phyloP scores from a whole-genome alignment of 2,888 invertebrate genomes.

The Notodonta ziczac region DNA sequence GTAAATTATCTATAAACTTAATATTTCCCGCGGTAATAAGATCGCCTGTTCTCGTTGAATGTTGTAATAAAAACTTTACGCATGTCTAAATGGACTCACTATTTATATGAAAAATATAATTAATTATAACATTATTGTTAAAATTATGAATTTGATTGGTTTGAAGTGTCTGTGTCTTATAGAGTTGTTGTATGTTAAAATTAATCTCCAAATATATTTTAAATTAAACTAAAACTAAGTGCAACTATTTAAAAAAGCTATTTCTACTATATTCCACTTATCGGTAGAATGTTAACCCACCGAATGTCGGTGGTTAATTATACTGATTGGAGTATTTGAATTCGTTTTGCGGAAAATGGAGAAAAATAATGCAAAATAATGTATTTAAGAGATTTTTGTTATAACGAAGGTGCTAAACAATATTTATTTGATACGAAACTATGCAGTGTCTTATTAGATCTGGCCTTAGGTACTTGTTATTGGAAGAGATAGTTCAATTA shows the following conservation, averaged over 20 bases:
- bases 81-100: constrained; percentile 7
- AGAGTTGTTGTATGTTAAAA: constrained; percentile 12
- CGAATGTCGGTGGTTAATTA: not conserved
- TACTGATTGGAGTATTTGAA: not conserved
- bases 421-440: constrained; percentile 21
- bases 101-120: constrained; percentile 8
- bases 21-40: constrained; percentile 18
- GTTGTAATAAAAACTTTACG: not conserved
- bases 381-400: constrained; percentile 13
- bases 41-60: not conserved
- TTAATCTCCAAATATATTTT: constrained; percentile 16
- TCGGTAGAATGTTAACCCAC: not conserved
- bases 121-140: constrained; percentile 1
- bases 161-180: constrained; percentile 10
- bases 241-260: constrained; percentile 20
- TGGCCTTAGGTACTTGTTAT: constrained; percentile 10
- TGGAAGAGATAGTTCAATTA: constrained; percentile 18
- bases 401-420: constrained; percentile 35
- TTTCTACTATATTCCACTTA: constrained; percentile 18
- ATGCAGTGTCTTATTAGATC: constrained; percentile 36
- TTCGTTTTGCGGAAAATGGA: constrained; percentile 6
- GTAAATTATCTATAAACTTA: constrained; percentile 5
- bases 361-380: constrained; percentile 13
- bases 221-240: constrained; percentile 9
- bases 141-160: constrained; percentile 5